Base-by-base conservation (phyloP, 2,113 vertebrate genomes). In the Procapra przewalskii region DNA sequence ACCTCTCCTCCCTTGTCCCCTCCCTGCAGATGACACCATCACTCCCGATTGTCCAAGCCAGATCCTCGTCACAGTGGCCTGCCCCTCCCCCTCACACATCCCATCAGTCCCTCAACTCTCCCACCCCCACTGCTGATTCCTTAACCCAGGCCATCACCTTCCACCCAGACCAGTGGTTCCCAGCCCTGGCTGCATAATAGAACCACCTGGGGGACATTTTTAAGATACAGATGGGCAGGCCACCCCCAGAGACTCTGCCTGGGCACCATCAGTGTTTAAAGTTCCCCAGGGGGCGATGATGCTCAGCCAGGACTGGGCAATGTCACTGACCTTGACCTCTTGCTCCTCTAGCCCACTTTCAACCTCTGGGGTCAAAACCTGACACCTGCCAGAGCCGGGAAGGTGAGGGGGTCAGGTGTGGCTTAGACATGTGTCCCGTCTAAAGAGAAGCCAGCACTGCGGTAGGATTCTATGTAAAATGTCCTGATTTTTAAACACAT, bases 361-460 rank as follows among this genome's bases (percentile, higher is more conserved):
- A 67, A 43, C 1, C 29, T 11, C 33, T 45, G 86, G 40, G 6
- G 55, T 77, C 84, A 81, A 85, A 90, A 88, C 40, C 15, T 0
- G 45, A 23, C 45, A 19, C 1, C 23, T 21, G 1, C 23, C 6
- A 5, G 57, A 9, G 1, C 17, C 8, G 3, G 50, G 54, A 88
- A 57, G 64, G 33, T 40, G 9, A 36, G 6, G 31, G 40, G 7
- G 10, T 4, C 4, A 0, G 6, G 14, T 4, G 13, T n/a, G 50
- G 40, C 25, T 19, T 10, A 7, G 21, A 40, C 3, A 0, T 0
- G 6, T 2, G 3, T 48, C 43, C 57, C 43, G 27, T 77, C 36
- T 13, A 85, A 54, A 29, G 54, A 82, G 84, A 81, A 89, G 36
- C 45, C 33, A 88, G 33, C 48, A 36, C 60, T 64, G n/a, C 23